phyloP scores from a whole-genome alignment of 1,140 invertebrate species.

The Eulimnadia texana region DNA sequence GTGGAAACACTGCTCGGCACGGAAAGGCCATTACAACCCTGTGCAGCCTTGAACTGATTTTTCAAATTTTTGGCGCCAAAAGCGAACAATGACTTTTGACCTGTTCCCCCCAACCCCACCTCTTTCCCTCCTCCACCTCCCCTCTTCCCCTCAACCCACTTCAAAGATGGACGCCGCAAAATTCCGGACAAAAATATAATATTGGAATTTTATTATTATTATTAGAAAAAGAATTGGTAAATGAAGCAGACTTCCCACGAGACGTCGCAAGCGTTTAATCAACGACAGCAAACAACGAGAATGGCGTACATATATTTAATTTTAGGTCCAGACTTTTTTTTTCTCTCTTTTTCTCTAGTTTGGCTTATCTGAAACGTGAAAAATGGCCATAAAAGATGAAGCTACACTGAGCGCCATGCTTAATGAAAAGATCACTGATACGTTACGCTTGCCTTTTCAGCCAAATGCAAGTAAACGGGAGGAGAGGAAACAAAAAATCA shows the following conservation, averaged over 20 bases:
- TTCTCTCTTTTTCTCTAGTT: no score
- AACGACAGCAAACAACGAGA: not conserved
- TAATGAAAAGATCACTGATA: no score
- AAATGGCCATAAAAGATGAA: no score
- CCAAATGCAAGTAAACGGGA: no score
- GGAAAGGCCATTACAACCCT: not conserved
- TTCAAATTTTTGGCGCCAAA: not conserved
- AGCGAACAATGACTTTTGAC: not conserved
- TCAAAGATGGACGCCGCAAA: not conserved
- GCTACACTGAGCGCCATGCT: no score
- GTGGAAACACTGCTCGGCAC: no score
- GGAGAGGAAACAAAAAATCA: not conserved
- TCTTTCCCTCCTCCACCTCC: not conserved
- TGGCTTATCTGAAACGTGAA: no score
- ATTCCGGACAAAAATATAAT: not conserved
- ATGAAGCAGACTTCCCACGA: no score
- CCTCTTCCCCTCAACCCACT: not conserved
- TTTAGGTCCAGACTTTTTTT: no score
- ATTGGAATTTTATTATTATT: not conserved
- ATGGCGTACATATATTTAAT: not conserved
- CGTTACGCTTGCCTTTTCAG: no score
- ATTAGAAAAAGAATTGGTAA: no score
- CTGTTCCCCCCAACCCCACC: not conserved
- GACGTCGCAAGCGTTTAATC: not conserved
- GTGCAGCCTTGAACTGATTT: not conserved